Conservation (phyloP, 2,797 vertebrate species). For the Neosilurus hyrtlii region DNA sequence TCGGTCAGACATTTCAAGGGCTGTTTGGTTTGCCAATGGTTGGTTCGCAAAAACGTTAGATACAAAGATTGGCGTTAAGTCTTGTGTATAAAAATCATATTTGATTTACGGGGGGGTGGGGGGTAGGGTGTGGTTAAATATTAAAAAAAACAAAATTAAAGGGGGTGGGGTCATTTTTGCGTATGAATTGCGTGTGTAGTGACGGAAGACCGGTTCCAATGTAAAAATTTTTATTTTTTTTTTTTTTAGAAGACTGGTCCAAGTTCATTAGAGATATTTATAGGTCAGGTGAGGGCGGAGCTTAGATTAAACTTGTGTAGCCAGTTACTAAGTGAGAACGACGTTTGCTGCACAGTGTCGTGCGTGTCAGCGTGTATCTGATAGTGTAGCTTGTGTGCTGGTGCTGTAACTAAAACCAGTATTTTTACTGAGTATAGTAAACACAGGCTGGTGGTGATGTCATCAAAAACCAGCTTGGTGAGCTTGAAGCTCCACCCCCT, state of each 20-base stretch:
- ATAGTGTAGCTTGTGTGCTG: background rate
- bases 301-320: background rate
- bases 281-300: background rate
- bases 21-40: slow-evolving; percentile 54
- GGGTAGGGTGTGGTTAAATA: background rate
- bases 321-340: background rate
- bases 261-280: background rate
- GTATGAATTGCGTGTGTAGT: background rate
- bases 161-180: background rate
- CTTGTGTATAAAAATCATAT: background rate
- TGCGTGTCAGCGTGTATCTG: background rate
- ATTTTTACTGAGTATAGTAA: background rate
- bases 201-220: background rate
- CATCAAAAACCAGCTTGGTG: background rate
- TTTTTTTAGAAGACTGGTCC: background rate
- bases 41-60: slow-evolving; percentile 30
- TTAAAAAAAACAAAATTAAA: no score
- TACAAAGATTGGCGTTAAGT: background rate
- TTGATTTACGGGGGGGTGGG: no score
- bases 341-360: background rate
- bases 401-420: background rate
- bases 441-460: background rate
- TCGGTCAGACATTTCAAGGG: slow-evolving; percentile 52
- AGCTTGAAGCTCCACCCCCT: background rate
- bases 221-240: background rate